phyloP scores from a whole-genome alignment of 2,888 invertebrate species.

The Sinodicranocentrus sp. region DNA sequence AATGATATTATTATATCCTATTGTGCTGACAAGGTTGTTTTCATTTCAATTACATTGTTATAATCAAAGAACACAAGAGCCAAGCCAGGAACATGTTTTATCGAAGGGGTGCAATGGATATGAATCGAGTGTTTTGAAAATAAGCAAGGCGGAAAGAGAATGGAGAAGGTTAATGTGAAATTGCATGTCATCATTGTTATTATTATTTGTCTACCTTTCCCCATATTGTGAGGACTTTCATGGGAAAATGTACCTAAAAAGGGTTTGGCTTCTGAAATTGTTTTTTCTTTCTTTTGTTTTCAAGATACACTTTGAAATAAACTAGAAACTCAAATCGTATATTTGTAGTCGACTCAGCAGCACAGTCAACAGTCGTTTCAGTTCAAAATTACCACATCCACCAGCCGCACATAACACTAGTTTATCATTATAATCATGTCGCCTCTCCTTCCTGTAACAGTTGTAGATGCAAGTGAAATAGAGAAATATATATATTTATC shows the following conservation, averaged over 20 bases:
- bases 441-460: neutral
- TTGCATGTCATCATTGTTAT: conserved; percentile 34
- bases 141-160: no score
- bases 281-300: no score
- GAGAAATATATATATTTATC: no score
- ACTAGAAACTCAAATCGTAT: no score
- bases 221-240: neutral
- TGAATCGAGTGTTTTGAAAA: neutral
- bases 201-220: no score
- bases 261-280: neutral
- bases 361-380: neutral
- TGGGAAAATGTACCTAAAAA: neutral
- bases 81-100: neutral
- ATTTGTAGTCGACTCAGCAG: no score
- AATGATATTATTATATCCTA: conserved; percentile 30
- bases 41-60: conserved; percentile 63
- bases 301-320: no score
- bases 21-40: conserved; percentile 61
- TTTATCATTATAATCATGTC: conserved; percentile 13
- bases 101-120: neutral
- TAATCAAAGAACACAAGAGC: conserved; percentile 15
- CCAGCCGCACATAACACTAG: neutral
- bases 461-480: no score
- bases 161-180: conserved; percentile 20
- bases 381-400: neutral